Conservation (phyloP, 2,888 invertebrate genomes). For the Cenopis cana region DNA sequence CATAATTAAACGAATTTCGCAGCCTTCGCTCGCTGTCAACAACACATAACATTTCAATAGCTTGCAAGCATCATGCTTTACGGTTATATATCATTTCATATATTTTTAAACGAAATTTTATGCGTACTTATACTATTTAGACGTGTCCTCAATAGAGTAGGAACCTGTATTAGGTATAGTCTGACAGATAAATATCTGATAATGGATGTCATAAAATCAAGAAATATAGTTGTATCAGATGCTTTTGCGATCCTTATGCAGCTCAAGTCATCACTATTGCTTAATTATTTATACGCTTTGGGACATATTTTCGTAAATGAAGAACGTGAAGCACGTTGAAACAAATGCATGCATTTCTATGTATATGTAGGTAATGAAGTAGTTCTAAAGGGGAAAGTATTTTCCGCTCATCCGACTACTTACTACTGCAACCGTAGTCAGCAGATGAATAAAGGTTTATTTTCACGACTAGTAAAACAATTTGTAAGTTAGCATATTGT, state of each 20-base stretch:
- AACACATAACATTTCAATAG: constrained; percentile 51
- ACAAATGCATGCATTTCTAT: not conserved
- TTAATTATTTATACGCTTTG: not conserved
- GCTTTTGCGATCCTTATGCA: not conserved
- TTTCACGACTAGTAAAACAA: not conserved
- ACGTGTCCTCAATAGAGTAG: constrained; percentile 1
- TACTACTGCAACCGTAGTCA: not conserved
- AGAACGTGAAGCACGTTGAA: not conserved
- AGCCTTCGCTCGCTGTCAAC: constrained; percentile 61
- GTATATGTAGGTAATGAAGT: no score
- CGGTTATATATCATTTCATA: constrained; percentile 7
- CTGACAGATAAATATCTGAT: no score
- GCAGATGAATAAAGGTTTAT: not conserved
- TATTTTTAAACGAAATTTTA: constrained; percentile 1
- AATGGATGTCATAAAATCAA: not conserved
- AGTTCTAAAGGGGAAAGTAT: not conserved
- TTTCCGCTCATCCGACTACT: not conserved
- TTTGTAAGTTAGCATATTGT: not conserved
- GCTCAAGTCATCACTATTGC: not conserved
- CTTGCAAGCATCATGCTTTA: constrained; percentile 21
- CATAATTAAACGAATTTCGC: constrained; percentile 46
- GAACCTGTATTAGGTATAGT: not conserved
- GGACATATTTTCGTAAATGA: not conserved
- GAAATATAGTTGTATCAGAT: not conserved
- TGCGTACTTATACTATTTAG: not conserved